Base-by-base conservation (phyloP, 2,797 vertebrate species). In the Dermochelys coriacea region DNA sequence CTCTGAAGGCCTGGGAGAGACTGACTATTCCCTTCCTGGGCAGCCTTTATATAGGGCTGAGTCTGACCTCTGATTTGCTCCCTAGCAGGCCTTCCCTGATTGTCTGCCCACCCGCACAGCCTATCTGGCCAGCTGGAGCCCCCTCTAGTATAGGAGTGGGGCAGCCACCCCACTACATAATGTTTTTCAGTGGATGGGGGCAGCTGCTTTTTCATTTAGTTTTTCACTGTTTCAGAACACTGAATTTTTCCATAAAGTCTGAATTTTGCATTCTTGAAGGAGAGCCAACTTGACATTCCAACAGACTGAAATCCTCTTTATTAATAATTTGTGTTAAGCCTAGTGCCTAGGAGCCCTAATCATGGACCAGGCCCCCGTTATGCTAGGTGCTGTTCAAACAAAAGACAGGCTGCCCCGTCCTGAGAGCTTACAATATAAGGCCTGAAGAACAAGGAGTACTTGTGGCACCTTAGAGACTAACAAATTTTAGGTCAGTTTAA, bases 191-290 rank as follows among this genome's bases (percentile, higher is more conserved):
- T 71, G 86, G 82, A 54, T 15, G 4, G 71, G 14, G 6, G 54
- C 93, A 88, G 1, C 6, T 84, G 92, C 88, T 87, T 18, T 84
- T 27, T 91, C 14, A 51, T 59, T 25, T 95, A 50, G 75, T 87
- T 86, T 51, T 15, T 68, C n/a, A 12, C 21, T 91, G 18, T 86
- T 93, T 93, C 21, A 45, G 79, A 77, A 81, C 18, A 71, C 0
- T 37, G 61, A 81, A 71, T 85, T 94, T 93, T 95, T 93, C 6
- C 10, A 93, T 91, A 90, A 90, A 91, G 52, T 47, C 57, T 93
- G 80, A 5, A 86, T 95, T 93, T 85, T 78, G 15, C 88, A 89
- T 96, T 97, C 83, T 91, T 97, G 96, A 95, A 93, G 37, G 93
- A 89, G 3, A 77, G 91, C 94, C 95, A 96, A 54, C 61, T 77